Evolutionary conservation across 1,140 invertebrate genomes (phyloP).

Genomic region (Pseudomyrmex sp.): DNA sequence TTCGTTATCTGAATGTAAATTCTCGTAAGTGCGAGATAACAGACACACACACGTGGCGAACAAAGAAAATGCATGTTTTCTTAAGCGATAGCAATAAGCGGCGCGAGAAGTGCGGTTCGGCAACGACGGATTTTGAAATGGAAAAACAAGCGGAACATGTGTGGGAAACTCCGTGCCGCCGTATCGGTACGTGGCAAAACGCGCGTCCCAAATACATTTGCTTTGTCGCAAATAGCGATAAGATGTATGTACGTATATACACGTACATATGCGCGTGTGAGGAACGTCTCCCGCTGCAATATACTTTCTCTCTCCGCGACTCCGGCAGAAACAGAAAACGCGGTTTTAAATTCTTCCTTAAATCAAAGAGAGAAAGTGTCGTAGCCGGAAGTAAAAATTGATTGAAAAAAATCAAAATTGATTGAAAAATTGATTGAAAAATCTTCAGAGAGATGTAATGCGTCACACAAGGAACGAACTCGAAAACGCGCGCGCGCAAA

Average conservation of each 20-base stretch:
- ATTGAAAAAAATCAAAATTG: too few species aligned
- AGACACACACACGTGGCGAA: not conserved
- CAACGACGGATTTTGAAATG: constrained; percentile 32
- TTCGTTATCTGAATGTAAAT: constrained; percentile 17
- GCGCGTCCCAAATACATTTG: constrained; percentile 49
- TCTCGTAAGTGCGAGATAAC: not conserved
- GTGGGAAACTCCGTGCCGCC: constrained; percentile 18
- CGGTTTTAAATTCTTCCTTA: too few species aligned
- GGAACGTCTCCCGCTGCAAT: not conserved
- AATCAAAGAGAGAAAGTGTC: too few species aligned
- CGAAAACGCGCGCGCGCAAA: too few species aligned
- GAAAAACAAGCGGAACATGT: not conserved
- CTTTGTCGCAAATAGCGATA: constrained; percentile 33
- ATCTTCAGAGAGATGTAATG: too few species aligned
- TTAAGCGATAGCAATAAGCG: not conserved
- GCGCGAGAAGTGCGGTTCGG: not conserved
- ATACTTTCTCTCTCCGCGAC: not conserved
- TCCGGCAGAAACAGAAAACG: not conserved
- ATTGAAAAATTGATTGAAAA: too few species aligned
- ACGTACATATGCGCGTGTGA: not conserved
- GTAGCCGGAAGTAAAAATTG: too few species aligned
- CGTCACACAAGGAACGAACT: too few species aligned
- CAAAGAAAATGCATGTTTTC: not conserved
- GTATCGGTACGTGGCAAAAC: constrained; percentile 43
- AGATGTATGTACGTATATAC: not conserved